phyloP scores from a whole-genome alignment of 2,888 invertebrate genomes.

The Augochlorella aurata region DNA sequence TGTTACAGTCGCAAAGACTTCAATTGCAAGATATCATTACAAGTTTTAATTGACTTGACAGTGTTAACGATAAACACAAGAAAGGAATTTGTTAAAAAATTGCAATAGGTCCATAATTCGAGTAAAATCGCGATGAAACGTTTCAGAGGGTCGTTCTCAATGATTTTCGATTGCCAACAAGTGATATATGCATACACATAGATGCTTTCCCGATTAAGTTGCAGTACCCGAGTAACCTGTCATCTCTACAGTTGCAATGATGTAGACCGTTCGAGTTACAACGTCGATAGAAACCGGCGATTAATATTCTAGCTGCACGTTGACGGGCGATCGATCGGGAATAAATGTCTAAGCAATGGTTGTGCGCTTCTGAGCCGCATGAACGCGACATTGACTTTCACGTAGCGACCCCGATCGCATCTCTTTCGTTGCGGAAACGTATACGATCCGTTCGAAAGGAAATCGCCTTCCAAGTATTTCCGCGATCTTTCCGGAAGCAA shows the following conservation, averaged over 20 bases:
- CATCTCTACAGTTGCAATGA: constrained; percentile 11
- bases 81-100: no score
- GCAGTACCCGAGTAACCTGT: background rate
- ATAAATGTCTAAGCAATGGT: constrained; percentile 64
- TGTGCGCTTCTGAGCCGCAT: constrained; percentile 49
- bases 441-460: constrained; percentile 11
- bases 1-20: no score
- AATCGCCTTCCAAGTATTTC: constrained; percentile 28
- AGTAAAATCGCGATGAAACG: no score
- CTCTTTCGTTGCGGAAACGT: constrained; percentile 26
- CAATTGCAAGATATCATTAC: no score
- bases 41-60: no score
- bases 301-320: constrained; percentile 33
- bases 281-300: constrained; percentile 22
- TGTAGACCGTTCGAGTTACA: constrained; percentile 4
- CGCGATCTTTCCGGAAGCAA: constrained; percentile 30
- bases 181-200: background rate
- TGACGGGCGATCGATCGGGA: constrained; percentile 27
- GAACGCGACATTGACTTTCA: constrained; percentile 54
- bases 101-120: no score
- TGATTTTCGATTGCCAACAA: background rate
- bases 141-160: no score
- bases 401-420: constrained; percentile 28
- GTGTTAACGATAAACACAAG: no score
- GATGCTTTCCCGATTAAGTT: background rate